Evolutionary conservation across 2,888 invertebrate species (phyloP).

Genomic region (Aphidoletes aphidimyza): DNA sequence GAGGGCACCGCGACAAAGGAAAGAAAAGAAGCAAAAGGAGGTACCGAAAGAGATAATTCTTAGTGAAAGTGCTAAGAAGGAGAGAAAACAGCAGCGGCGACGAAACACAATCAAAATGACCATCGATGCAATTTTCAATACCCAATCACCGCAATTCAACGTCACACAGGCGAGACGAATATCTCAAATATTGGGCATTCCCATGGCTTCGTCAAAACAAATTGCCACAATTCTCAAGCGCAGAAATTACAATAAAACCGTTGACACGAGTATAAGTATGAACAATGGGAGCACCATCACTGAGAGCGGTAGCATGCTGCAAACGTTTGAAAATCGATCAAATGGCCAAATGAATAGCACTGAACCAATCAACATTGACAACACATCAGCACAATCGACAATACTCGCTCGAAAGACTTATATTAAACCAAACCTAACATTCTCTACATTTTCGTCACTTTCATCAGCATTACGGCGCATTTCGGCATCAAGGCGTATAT

Average conservation of each 20-base stretch:
- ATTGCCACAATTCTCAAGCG: background rate
- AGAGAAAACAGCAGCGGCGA: background rate
- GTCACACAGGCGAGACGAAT: background rate
- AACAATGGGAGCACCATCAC: background rate
- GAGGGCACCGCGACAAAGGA: background rate
- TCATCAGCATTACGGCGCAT: background rate
- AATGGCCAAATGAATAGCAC: background rate
- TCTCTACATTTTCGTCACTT: background rate
- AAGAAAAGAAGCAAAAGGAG: background rate
- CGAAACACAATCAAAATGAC: conserved; percentile 19
- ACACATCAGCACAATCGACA: background rate
- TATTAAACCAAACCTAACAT: background rate
- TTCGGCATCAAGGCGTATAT: too few relatives aligned
- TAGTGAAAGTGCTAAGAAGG: too few relatives aligned
- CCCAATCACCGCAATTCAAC: background rate
- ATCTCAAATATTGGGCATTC: background rate
- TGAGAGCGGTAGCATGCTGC: background rate
- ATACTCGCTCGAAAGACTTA: conserved; percentile 38
- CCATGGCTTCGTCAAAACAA: background rate
- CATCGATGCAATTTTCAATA: conserved; percentile 4
- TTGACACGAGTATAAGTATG: background rate
- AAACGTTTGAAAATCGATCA: background rate
- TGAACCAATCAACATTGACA: background rate
- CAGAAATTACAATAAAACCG: background rate
- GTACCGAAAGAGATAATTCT: too few relatives aligned